phyloP scores from a whole-genome alignment of 2,113 vertebrate genomes.

The Nycticorax nycticorax region DNA sequence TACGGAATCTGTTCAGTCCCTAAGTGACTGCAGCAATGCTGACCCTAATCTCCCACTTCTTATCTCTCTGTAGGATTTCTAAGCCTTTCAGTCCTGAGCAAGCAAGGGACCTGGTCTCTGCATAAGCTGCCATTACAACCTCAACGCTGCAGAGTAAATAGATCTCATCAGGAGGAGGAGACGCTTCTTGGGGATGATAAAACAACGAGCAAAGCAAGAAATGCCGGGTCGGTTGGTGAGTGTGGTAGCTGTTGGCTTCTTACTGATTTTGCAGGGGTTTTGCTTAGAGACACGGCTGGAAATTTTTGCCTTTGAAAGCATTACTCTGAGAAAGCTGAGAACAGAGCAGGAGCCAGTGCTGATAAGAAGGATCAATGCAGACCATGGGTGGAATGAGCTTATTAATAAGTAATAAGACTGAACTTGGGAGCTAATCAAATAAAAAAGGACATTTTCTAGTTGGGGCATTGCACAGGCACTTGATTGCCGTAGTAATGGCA shows the following conservation, averaged over 20 bases:
- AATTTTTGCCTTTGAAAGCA: neutral
- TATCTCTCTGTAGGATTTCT: conserved; percentile 21
- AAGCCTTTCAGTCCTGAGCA: conserved; percentile 44
- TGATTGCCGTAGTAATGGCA: conserved; percentile 14
- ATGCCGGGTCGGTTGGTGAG: conserved; percentile 42
- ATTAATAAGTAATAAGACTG: conserved; percentile 42
- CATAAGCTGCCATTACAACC: neutral
- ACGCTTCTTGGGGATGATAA: conserved; percentile 4
- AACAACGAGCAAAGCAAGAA: conserved; percentile 57
- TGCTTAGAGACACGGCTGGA: neutral
- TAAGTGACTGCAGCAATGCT: neutral
- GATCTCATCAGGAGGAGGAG: neutral
- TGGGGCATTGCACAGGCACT: neutral
- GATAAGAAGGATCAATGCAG: neutral
- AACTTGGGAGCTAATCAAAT: conserved; percentile 19
- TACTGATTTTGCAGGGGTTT: neutral
- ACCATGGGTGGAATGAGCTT: neutral
- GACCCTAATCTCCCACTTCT: conserved; percentile 54
- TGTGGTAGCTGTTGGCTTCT: neutral
- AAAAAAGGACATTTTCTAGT: conserved; percentile 25
- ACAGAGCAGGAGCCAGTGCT: neutral
- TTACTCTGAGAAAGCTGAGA: neutral
- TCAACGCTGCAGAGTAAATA: neutral
- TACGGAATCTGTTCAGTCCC: neutral
- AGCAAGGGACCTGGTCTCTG: neutral